phyloP scores from a whole-genome alignment of 2,888 invertebrate species.

The Caenorhabditis sp. region DNA sequence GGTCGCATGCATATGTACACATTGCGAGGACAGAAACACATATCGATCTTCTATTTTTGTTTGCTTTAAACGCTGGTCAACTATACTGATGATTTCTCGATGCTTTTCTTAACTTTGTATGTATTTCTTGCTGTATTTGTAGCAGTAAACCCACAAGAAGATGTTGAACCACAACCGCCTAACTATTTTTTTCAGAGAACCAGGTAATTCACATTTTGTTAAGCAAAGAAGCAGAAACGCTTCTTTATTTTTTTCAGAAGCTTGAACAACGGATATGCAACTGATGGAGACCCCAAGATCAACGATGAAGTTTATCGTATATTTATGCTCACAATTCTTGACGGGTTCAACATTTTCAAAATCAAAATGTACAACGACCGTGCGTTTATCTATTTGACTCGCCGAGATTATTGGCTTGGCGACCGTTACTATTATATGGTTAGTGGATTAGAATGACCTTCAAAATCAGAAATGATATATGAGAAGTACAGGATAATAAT shows the following conservation, averaged over 20 bases:
- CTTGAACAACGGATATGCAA: constrained; percentile 73
- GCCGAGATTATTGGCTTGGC: constrained; percentile 81
- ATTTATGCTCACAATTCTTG: constrained; percentile 76
- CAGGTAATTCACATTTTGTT: too few species aligned
- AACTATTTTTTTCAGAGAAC: constrained; percentile 37
- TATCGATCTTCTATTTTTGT: constrained; percentile 65
- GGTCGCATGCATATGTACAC: constrained; percentile 57
- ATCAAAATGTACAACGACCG: constrained; percentile 80
- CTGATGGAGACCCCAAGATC: constrained; percentile 77
- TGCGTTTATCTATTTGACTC: constrained; percentile 77
- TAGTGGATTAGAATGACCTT: constrained; percentile 28
- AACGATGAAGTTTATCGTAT: constrained; percentile 77
- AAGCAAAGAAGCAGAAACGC: too few species aligned
- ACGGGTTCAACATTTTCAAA: constrained; percentile 77
- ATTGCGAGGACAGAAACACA: constrained; percentile 39
- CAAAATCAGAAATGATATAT: constrained; percentile 13
- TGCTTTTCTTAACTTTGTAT: constrained; percentile 34
- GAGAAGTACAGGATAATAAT: constrained; percentile 77
- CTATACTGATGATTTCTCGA: constrained; percentile 54
- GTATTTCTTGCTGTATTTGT: constrained; percentile 29
- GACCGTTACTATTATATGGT: constrained; percentile 80
- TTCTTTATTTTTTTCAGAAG: constrained; percentile 49
- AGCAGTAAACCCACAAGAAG: constrained; percentile 26
- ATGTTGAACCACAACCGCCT: constrained; percentile 8
- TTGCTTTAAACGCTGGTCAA: constrained; percentile 58